These are phyloP conservation scores for Leptinotarsa lineolata DNA, from an alignment of 1,140 invertebrate species.

Conservation along the genomic window DNA sequence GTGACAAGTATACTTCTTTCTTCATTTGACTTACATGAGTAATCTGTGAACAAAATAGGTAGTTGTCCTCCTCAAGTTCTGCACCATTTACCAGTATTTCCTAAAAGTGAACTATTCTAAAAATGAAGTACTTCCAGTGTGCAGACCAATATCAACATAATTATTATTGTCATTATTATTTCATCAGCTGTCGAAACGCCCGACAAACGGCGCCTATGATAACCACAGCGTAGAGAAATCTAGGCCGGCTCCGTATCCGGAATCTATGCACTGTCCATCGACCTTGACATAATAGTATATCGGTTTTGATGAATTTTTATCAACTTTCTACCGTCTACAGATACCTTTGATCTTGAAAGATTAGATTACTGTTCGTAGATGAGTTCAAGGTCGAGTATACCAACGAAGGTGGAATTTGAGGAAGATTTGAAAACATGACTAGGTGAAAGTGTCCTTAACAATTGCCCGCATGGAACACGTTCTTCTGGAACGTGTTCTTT, in stretches of 20 bases:
- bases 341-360: slow-evolving; percentile 6
- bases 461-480: neutral
- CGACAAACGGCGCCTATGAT: slow-evolving; percentile 9
- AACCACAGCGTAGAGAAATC: slow-evolving; percentile 30
- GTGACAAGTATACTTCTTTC: too few relatives aligned
- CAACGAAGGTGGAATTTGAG: neutral
- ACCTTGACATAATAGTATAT: slow-evolving; percentile 32
- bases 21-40: too few relatives aligned
- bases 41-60: slow-evolving; percentile 24
- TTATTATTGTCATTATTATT: neutral
- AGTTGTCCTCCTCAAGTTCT: neutral
- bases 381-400: slow-evolving; percentile 2
- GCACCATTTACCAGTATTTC: neutral
- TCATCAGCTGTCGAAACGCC: neutral
- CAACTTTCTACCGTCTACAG: slow-evolving; percentile 29
- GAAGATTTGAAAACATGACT: neutral
- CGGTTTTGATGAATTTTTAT: slow-evolving; percentile 34
- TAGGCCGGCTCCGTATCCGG: slow-evolving; percentile 33
- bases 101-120: neutral
- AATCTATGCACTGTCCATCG: slow-evolving; percentile 33
- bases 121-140: neutral
- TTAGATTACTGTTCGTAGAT: neutral
- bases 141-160: neutral
- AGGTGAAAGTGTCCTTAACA: neutral
- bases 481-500: too few relatives aligned